Percentiles rank a stretch among this genome's conserved stretches.
These are phyloP conservation scores for Kryptolebias marmoratus DNA, from an alignment of 2,113 vertebrate species.

Conservation along the genomic window DNA sequence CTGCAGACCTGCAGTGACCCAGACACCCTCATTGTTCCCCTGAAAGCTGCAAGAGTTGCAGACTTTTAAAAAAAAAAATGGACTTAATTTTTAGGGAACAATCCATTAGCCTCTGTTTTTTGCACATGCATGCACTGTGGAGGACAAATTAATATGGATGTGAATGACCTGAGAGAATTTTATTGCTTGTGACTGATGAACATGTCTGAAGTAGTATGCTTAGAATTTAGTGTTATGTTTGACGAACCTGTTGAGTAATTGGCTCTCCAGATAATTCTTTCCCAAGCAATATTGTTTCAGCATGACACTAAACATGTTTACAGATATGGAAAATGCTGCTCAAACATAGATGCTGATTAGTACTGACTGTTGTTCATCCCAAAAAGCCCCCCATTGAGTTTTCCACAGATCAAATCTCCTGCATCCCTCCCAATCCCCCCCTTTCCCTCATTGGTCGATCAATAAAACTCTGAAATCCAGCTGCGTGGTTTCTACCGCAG, in stretches of 20 bases:
- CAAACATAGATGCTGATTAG: constrained; percentile 42
- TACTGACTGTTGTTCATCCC: constrained; percentile 35
- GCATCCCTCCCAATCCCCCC: background rate
- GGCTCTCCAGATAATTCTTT: background rate
- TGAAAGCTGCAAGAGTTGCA: constrained; percentile 41
- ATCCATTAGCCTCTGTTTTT: background rate
- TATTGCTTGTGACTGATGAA: background rate
- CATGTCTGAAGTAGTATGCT: background rate
- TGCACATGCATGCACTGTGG: background rate
- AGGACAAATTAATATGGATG: background rate
- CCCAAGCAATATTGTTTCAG: background rate
- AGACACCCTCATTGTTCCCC: constrained; percentile 40
- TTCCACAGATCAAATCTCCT: constrained; percentile 1
- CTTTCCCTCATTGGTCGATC: constrained; percentile 49
- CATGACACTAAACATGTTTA: background rate
- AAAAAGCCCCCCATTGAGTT: constrained; percentile 27
- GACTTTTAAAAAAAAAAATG: background rate
- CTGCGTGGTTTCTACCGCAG: constrained; percentile 41
- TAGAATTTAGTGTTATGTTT: background rate
- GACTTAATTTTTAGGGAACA: constrained; percentile 1
- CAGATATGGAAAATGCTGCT: background rate
- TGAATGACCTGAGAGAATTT: background rate
- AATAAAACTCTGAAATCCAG: constrained; percentile 56
- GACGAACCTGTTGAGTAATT: background rate
- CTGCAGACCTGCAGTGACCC: constrained; percentile 62